A percentile compares a stretch with the other conserved stretches of the same genome.
Evolutionary conservation across 37 sponge, comb jelly and placozoan genomes (phyloP).

Genomic region (Diacarnus erythraeanus): DNA sequence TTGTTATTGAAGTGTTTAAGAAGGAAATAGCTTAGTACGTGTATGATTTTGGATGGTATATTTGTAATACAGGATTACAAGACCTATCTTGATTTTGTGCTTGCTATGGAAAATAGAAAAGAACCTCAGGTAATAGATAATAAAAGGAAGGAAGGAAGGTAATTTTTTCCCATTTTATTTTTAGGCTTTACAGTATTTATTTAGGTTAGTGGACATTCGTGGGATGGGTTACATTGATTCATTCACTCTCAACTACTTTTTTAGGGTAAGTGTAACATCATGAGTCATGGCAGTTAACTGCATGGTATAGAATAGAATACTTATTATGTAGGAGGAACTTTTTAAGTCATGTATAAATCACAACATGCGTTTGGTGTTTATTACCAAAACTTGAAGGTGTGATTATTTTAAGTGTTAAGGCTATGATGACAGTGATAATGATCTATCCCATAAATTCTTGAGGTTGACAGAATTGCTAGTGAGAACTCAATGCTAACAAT

Average conservation of each 20-base stretch:
- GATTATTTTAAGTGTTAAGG: too few species aligned
- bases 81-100: constrained; percentile 96
- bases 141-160: too few species aligned
- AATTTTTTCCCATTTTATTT: neutral
- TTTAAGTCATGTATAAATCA: too few species aligned
- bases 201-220: constrained; percentile 88
- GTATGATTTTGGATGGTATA: neutral
- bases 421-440: too few species aligned
- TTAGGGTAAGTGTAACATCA: constrained; percentile 50
- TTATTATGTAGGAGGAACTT: too few species aligned
- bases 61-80: constrained; percentile 83
- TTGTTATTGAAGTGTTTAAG: too few species aligned
- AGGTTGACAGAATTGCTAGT: too few species aligned
- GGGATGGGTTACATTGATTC: constrained; percentile 76
- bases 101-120: constrained; percentile 94
- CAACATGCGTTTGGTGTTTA: neutral
- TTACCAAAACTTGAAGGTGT: neutral
- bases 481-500: too few species aligned
- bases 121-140: constrained; percentile 86
- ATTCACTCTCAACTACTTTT: constrained; percentile 92
- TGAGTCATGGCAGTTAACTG: neutral
- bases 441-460: too few species aligned
- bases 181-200: constrained; percentile 91
- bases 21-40: too few species aligned
- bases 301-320: too few species aligned